Evolutionary conservation across 2,113 vertebrate species (phyloP).

Genomic region (Psittacula cyanocephala): DNA sequence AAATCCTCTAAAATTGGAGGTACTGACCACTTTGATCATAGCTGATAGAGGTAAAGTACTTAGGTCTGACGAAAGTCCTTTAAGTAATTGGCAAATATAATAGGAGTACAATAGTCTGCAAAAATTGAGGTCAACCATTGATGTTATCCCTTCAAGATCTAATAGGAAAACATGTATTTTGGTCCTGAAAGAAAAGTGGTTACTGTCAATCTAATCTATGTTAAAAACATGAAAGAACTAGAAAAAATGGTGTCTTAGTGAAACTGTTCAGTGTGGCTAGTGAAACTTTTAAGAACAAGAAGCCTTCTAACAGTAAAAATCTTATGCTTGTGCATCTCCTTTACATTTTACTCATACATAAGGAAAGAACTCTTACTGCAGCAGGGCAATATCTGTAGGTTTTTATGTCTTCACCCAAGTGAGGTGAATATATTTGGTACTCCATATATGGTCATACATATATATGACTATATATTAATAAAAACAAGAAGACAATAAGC

Average conservation of each 20-base stretch:
- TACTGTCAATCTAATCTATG: slow-evolving; percentile 33
- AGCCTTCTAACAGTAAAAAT: background rate
- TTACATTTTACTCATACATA: background rate
- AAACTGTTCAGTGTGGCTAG: background rate
- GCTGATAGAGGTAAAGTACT: slow-evolving; percentile 43
- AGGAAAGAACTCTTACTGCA: background rate
- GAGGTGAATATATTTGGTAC: background rate
- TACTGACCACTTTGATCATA: slow-evolving; percentile 20
- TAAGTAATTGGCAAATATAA: slow-evolving; percentile 54
- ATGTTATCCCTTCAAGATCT: slow-evolving; percentile 40
- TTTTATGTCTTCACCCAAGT: background rate
- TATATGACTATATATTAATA: background rate
- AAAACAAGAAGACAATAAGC: background rate
- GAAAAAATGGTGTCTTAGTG: background rate
- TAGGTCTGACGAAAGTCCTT: slow-evolving; percentile 30
- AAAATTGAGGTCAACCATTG: slow-evolving; percentile 54
- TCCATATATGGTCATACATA: background rate
- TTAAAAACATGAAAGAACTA: background rate
- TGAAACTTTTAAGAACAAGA: background rate
- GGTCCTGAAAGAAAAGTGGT: slow-evolving; percentile 1
- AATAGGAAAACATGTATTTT: slow-evolving; percentile 32
- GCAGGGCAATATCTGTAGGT: background rate
- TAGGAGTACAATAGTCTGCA: background rate
- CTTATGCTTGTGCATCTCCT: background rate
- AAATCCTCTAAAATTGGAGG: background rate